Base-by-base conservation (phyloP, 92 coral and sea anemone genomes). In the Diadumene lineata region DNA sequence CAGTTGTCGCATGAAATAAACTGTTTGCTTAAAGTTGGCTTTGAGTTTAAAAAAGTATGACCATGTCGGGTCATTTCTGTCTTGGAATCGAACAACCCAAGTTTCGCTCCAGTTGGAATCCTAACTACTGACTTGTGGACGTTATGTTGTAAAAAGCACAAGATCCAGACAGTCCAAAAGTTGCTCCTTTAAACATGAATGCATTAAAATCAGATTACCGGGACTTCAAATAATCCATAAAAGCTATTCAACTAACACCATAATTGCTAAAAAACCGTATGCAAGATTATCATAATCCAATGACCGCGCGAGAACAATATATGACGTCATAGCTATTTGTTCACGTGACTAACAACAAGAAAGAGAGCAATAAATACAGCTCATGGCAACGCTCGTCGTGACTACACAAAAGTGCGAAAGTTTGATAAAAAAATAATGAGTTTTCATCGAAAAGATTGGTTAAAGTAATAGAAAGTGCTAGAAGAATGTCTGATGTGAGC, bases 331-430 rank as follows among this genome's bases (percentile, higher is more conserved):
- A 29, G 10, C n/a, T 70, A 53, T 72, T 64, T 56, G 75, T 79
- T 76, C 91, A 86, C 91, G 87, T 86, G 91, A 86, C 70, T 86
- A 73, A 86, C 91, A 82, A 86, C 91, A 77, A 62, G 65, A 77
- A 82, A 74, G 34, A 84, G 68, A 23, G 10, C 77, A 77, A 68
- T 74, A 81, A 86, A 73, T 55, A 78, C 30, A 33, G 18, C 55
- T 70, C 91, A 76, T 86, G 91, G 85, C 87, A 74, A 86, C 91
- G 27, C 32, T 25, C 16, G 53, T 19, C 4, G 24, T 55, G 23
- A 55, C 34, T 64, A 70, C 29, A 64, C 61, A 78, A 55, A n/a
- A 53, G 66, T 48, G 60, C 25, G 28, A 67, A 78, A 17, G 28
- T 51, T 57, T 50, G 60, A 31, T 66, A 28, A 56, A 56, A 74